These are phyloP conservation scores for Magallana nippona DNA, from an alignment of 2,888 invertebrate genomes.

Conservation along the genomic window DNA sequence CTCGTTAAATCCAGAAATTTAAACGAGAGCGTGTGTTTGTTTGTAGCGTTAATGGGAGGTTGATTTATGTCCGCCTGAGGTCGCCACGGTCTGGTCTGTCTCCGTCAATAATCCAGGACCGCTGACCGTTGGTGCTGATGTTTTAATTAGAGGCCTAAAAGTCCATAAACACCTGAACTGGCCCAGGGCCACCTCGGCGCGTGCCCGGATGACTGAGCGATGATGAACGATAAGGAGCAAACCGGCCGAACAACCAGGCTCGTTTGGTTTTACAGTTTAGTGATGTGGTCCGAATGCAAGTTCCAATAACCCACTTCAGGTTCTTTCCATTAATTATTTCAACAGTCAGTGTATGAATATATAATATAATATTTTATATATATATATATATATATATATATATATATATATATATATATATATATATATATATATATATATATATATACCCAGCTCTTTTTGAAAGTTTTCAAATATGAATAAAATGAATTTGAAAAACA, in stretches of 20 bases:
- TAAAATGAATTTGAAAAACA: too few species aligned
- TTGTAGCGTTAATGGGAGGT: not conserved
- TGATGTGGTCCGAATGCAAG: too few species aligned
- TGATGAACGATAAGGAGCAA: slow-evolving; percentile 9
- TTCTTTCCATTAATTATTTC: too few species aligned
- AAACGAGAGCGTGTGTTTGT: not conserved
- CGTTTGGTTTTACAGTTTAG: too few species aligned
- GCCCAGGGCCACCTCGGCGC: not conserved
- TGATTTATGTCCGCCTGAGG: slow-evolving; percentile 12
- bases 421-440: too few species aligned
- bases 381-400: too few species aligned
- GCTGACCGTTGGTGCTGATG: slow-evolving; percentile 2
- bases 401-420: too few species aligned
- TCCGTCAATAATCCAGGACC: not conserved
- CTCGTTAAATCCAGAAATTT: slow-evolving; percentile 6
- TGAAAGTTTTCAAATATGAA: too few species aligned
- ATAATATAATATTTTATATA: too few species aligned
- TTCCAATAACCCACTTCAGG: too few species aligned
- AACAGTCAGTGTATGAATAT: too few species aligned
- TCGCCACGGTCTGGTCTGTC: not conserved
- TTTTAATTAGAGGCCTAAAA: slow-evolving; percentile 12
- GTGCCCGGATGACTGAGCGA: not conserved
- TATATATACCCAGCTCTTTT: too few species aligned
- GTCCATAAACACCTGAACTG: not conserved
- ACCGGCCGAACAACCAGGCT: not conserved